Base-by-base conservation (phyloP, 2,797 vertebrate species). In the Bryconaethiops microstoma region DNA sequence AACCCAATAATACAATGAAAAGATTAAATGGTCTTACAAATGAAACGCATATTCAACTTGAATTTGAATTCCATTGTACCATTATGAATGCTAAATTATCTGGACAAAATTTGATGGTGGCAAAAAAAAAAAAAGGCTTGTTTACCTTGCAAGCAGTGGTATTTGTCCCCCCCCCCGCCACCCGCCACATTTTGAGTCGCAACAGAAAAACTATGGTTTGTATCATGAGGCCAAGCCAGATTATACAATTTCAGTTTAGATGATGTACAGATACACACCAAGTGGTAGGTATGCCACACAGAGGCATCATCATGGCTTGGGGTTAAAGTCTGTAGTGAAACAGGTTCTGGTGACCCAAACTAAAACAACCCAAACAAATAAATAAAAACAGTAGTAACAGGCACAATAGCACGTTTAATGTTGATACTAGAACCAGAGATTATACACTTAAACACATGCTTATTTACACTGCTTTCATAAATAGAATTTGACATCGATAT, bases 131-230 rank as follows among this genome's bases (percentile, higher is more conserved):
- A 75, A 54, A 52, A 52, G 2, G 13, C 52, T 60, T 25, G 10
- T 13, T 12, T 60, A 7, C 59, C 14, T 29, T 8, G 60, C 23
- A 59, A 59, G 12, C 12, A 17, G 29, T 39, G 62, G 17, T 25
- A 35, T 12, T 23, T 12, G 21, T 10, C 6, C 4, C 6, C 6
- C 12, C n/a, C 8, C 21, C n/a, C n/a, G n/a, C n/a, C n/a, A n/a
- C 5, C 21, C 9, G 2, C 16, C 62, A 35, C 25, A 7, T 39
- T 64, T 16, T 16, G 14, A 35, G 23, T 62, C 25, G 25, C 3
- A 7, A 62, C 23, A 14, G 88, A 91, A 92, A 91, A 90, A 88
- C 88, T 89, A 76, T 10, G 9, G 35, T 67, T 35, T 68, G 60
- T 29, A 77, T 62, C 45, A 75, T 70, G 77, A 52, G 69, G 76